Evolutionary conservation across 1,140 invertebrate species (phyloP), one percentile per base, ranked within the genome.

Genomic region (Trichonephila clavipes): DNA sequence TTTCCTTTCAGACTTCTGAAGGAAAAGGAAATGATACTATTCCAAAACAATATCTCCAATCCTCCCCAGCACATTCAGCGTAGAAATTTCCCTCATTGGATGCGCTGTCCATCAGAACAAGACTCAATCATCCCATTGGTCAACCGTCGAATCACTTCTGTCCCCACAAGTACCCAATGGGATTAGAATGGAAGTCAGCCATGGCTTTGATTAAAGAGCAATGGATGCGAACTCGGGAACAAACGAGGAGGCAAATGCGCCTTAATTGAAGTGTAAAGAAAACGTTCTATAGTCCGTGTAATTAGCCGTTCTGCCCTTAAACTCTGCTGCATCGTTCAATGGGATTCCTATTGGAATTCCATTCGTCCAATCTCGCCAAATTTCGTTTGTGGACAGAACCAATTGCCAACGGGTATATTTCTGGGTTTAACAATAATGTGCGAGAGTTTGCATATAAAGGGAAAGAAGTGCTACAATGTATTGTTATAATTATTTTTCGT

Each of bases 231-330:
- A n/a, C 19, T 28, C 72, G 10, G 72, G 72, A 24, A 77, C 24
- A 40, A 40, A 40, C 72, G 19, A 24, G 24, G n/a, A 16, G 72
- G 34, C 34, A 28, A 40, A 28, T 28, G 24, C 24, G 72, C 24
- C 72, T 77, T 77, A 77, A 77, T 77, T 77, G 72, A 77, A 40
- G 19, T 77, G 72, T 77, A 77, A 77, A 77, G 72, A 77, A 77
- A 77, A 40, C 72, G 72, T 40, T n/a, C 72, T n/a, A 77, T 77
- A 14, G 72, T 24, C 19, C 72, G 21, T 34, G 72, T 28, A 77
- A 24, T 24, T 24, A 40, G 72, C 24, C 72, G 14, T 40, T 28
- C 72, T 64, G 62, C 62, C 21, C 62, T 64, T 64, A 64, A 64
- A 64, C 21, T 64, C 62, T 19, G 16, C 18, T 64, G 21, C 62